Percentiles rank a stretch among this genome's conserved stretches.
Conservation (phyloP, 2,888 invertebrate genomes). For the Standfussiana lucernea region DNA sequence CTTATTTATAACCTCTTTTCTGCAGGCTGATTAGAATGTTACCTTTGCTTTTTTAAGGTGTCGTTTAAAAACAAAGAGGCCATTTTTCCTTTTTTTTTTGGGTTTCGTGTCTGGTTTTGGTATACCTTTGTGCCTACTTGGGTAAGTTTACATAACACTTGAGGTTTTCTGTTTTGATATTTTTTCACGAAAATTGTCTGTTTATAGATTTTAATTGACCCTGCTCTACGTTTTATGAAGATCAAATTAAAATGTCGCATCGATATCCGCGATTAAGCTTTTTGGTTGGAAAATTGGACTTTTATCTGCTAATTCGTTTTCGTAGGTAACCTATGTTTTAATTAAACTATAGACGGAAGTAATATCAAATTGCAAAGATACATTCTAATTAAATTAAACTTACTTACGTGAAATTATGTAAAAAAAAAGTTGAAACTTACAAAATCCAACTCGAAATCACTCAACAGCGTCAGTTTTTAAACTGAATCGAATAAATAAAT, state of each 20-base stretch:
- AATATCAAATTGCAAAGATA: conserved; percentile 26
- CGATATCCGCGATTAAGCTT: not conserved
- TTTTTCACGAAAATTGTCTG: conserved; percentile 2
- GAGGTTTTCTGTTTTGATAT: not conserved
- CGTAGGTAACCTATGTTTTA: not conserved
- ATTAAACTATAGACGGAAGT: not conserved
- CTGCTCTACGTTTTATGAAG: not conserved
- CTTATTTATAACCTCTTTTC: conserved; percentile 70
- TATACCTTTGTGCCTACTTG: conserved; percentile 12
- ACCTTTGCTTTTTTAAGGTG: conserved; percentile 11
- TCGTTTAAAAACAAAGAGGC: not conserved
- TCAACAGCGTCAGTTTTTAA: conserved; percentile 36
- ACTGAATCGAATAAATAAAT: conserved; percentile 28
- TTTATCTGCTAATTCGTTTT: not conserved
- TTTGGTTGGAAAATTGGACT: not conserved
- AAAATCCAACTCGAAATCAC: conserved; percentile 51
- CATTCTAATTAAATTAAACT: conserved; percentile 62
- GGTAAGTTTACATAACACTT: conserved; percentile 44
- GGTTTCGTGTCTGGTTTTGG: not conserved
- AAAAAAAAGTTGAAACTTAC: conserved; percentile 58
- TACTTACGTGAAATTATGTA: conserved; percentile 18
- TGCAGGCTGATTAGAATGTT: conserved; percentile 19
- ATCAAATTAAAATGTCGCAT: not conserved
- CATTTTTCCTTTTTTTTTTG: not conserved
- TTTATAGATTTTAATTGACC: not conserved